Percentiles rank a stretch among this genome's conserved stretches.
These are phyloP conservation scores for Pseudomugil gertrudae DNA, from an alignment of 2,797 vertebrate species.

Conservation along the genomic window DNA sequence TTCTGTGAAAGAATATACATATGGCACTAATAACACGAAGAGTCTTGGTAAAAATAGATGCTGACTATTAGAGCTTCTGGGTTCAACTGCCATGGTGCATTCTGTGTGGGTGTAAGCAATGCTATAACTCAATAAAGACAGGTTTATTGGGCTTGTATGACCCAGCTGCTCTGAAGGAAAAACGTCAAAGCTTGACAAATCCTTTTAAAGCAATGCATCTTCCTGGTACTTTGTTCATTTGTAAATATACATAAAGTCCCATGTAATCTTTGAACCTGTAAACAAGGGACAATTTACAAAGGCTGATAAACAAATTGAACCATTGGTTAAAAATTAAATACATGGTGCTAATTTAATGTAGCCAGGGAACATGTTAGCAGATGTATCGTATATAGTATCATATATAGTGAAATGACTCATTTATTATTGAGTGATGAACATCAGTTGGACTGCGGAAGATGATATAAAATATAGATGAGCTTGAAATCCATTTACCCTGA, in stretches of 20 bases:
- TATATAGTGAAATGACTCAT: conserved; percentile 2
- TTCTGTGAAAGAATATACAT: not conserved
- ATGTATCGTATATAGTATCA: no score
- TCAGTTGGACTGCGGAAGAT: conserved; percentile 11
- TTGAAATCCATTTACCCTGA: conserved; percentile 1
- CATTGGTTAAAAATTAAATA: not conserved
- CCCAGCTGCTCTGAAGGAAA: conserved; percentile 33
- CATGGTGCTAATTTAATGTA: not conserved
- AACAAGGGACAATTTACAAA: not conserved
- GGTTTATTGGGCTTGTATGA: conserved; percentile 55
- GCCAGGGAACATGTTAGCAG: conserved; percentile 1
- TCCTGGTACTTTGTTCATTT: conserved; percentile 8
- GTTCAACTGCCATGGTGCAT: conserved; percentile 32
- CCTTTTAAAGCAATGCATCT: conserved; percentile 25
- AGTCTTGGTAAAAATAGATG: conserved; percentile 31
- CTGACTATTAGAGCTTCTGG: conserved; percentile 39
- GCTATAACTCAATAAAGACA: conserved; percentile 56
- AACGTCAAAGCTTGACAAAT: conserved; percentile 38
- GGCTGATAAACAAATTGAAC: not conserved
- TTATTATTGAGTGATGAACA: conserved; percentile 9
- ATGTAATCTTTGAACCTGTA: not conserved
- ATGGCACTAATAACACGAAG: conserved; percentile 23
- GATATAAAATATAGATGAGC: conserved; percentile 9
- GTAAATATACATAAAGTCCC: conserved; percentile 1
- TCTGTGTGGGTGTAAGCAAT: conserved; percentile 36